Conservation (phyloP, 2,797 vertebrate genomes). For the Phrynocephalus forsythii region DNA sequence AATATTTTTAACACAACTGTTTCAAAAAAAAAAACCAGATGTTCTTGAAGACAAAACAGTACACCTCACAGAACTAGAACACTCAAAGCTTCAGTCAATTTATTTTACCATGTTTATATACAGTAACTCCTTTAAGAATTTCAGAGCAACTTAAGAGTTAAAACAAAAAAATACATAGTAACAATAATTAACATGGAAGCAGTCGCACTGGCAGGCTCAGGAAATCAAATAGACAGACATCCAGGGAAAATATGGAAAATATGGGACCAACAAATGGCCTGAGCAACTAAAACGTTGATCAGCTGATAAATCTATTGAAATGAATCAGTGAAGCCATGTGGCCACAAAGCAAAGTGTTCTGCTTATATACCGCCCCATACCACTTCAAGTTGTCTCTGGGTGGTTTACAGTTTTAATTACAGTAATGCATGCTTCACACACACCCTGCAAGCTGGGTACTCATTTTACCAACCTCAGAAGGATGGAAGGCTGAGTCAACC, state of each 20-base stretch:
- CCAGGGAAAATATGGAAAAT: background rate
- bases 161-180: background rate
- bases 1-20: background rate
- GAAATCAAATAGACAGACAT: background rate
- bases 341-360: too few species aligned
- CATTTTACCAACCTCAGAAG: too few species aligned
- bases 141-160: background rate
- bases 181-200: too few species aligned
- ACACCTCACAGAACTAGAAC: background rate
- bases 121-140: background rate
- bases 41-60: background rate
- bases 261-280: background rate
- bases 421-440: too few species aligned
- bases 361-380: too few species aligned
- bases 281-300: background rate
- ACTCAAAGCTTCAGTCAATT: background rate
- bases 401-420: too few species aligned
- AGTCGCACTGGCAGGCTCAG: background rate
- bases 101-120: background rate
- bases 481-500: too few species aligned
- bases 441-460: too few species aligned
- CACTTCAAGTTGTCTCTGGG: too few species aligned
- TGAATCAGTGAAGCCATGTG: too few species aligned
- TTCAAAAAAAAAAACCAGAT: background rate
- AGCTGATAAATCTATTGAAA: background rate